Evolutionary conservation across 2,888 invertebrate genomes (phyloP).

Genomic region (Drosophila niveifrons): DNA sequence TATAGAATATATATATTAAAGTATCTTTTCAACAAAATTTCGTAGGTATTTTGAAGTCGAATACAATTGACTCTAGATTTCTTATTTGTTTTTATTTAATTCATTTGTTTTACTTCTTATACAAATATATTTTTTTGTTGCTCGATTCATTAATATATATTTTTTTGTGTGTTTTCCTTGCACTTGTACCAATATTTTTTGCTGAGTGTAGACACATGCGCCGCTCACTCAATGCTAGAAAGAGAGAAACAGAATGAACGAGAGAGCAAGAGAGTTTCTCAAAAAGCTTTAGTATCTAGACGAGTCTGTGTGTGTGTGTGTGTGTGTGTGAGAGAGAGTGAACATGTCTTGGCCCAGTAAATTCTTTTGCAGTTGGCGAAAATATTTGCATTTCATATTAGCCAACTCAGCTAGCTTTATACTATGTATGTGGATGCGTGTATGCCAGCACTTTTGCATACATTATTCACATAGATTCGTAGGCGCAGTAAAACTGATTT

Average conservation of each 20-base stretch:
- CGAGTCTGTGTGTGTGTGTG: conserved; percentile 6
- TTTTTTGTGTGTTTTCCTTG: background rate
- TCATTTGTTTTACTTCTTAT: background rate
- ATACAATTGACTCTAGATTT: too few relatives aligned
- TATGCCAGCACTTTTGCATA: background rate
- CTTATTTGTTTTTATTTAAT: background rate
- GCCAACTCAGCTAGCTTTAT: conserved; percentile 32
- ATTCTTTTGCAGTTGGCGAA: conserved; percentile 61
- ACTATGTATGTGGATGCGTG: conserved; percentile 9
- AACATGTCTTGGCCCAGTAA: conserved; percentile 56
- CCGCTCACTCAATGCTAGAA: conserved; percentile 24
- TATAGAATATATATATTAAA: too few relatives aligned
- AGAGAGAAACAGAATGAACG: background rate
- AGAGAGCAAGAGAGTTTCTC: conserved; percentile 3
- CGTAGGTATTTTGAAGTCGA: too few relatives aligned
- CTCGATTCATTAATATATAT: background rate
- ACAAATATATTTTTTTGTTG: background rate
- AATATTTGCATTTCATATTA: conserved; percentile 60
- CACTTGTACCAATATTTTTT: conserved; percentile 20
- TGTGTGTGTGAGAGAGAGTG: conserved; percentile 9
- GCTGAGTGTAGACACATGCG: conserved; percentile 43
- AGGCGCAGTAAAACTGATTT: conserved; percentile 48
- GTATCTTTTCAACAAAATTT: too few relatives aligned
- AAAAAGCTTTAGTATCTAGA: conserved; percentile 36
- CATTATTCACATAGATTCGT: conserved; percentile 21